These are phyloP conservation scores for Sericinus montela DNA, from an alignment of 2,888 invertebrate genomes.

Conservation along the genomic window DNA sequence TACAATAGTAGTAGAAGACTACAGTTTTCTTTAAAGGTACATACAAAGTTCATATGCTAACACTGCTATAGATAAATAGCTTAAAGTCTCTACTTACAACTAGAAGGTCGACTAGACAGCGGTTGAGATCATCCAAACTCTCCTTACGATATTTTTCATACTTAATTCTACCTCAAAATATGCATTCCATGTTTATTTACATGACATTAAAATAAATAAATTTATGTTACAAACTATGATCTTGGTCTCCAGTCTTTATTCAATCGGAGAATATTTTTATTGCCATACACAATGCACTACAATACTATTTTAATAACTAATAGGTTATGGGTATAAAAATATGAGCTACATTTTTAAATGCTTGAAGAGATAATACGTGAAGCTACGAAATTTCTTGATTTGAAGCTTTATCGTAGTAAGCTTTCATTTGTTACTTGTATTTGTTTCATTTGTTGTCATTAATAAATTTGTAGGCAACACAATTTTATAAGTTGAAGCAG, in stretches of 20 bases:
- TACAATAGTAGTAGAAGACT: neutral
- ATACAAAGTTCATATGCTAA: neutral
- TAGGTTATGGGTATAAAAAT: conserved; percentile 7
- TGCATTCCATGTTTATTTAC: conserved; percentile 1
- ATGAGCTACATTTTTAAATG: conserved; percentile 2
- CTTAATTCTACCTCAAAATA: neutral
- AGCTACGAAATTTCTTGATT: too few relatives aligned
- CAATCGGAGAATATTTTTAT: neutral
- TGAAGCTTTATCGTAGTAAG: too few relatives aligned
- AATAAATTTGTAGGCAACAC: too few relatives aligned
- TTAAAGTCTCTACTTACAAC: neutral
- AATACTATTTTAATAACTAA: neutral
- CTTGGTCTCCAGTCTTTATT: neutral
- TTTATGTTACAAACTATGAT: conserved; percentile 1
- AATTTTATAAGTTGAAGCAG: too few relatives aligned
- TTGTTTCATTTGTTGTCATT: too few relatives aligned
- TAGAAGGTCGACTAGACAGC: conserved; percentile 1
- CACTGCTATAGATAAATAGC: neutral
- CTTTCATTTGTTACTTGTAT: too few relatives aligned
- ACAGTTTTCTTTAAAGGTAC: neutral
- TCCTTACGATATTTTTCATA: neutral
- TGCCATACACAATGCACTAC: conserved; percentile 7
- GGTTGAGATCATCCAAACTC: neutral
- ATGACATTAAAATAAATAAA: conserved; percentile 1
- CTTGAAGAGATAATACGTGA: neutral